Percentiles rank a stretch among this genome's conserved stretches.
These are phyloP conservation scores for Saccostrea echinata DNA, from an alignment of 1,140 invertebrate species.

Conservation along the genomic window DNA sequence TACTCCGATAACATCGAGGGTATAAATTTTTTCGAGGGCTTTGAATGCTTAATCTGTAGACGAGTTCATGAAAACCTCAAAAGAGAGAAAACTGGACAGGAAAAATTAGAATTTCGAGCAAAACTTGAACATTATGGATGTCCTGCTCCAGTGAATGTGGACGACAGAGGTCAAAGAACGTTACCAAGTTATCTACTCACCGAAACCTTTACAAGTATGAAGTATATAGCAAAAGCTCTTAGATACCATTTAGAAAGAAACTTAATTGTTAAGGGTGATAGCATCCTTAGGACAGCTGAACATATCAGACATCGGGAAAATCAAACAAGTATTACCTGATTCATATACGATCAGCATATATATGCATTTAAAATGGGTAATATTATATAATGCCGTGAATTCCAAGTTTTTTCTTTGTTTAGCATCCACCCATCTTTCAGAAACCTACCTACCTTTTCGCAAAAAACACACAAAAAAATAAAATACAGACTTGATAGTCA, in stretches of 20 bases:
- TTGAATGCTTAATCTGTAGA: conserved; percentile 85
- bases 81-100: conserved; percentile 55
- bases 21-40: conserved; percentile 82
- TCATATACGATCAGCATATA: no score
- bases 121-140: conserved; percentile 83
- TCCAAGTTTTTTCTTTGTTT: no score
- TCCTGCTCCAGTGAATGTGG: conserved; percentile 81
- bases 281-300: neutral
- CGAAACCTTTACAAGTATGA: conserved; percentile 73
- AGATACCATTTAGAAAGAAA: conserved; percentile 44
- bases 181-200: conserved; percentile 76
- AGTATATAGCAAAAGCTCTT: conserved; percentile 50
- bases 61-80: conserved; percentile 73
- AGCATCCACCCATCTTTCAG: no score
- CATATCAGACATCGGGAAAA: neutral
- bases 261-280: neutral
- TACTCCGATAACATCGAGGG: conserved; percentile 40
- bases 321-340: neutral
- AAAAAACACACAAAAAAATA: no score
- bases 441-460: no score
- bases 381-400: no score
- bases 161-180: conserved; percentile 57
- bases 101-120: conserved; percentile 65
- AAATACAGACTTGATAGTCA: no score
- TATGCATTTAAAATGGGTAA: no score